Percentiles rank a stretch among this genome's conserved stretches.
phyloP scores from a whole-genome alignment of 2,797 vertebrate genomes.

The Thunnus albacares region DNA sequence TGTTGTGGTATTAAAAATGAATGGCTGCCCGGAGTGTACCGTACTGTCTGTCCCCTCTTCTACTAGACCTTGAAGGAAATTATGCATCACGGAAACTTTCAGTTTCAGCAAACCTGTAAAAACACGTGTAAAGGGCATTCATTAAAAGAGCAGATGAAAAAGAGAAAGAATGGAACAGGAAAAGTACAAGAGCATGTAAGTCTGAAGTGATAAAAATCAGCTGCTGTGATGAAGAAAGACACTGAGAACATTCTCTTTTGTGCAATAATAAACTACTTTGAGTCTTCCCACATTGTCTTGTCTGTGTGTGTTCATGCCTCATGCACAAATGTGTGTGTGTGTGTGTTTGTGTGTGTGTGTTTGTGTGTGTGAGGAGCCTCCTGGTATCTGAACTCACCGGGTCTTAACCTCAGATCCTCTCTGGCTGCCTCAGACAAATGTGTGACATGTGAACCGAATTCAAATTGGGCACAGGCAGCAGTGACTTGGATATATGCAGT shows the following conservation, averaged over 20 bases:
- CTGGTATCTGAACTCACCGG: constrained; percentile 11
- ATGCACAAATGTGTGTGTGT: background rate
- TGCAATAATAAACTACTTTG: constrained; percentile 57
- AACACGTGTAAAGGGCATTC: background rate
- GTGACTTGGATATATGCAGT: background rate
- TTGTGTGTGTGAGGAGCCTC: constrained; percentile 6
- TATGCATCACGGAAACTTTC: background rate
- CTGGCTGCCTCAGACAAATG: background rate
- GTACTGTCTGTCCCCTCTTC: background rate
- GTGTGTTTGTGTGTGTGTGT: constrained; percentile 3
- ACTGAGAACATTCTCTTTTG: constrained; percentile 19
- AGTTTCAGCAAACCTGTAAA: background rate
- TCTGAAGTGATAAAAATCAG: constrained; percentile 21
- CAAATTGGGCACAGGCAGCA: background rate
- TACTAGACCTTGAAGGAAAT: background rate
- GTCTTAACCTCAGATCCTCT: constrained; percentile 1
- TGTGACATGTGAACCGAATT: background rate
- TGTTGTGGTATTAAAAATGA: background rate
- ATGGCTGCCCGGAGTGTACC: background rate
- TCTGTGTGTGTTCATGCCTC: background rate
- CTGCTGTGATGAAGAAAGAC: constrained; percentile 18
- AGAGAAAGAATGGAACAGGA: background rate
- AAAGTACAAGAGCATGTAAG: background rate
- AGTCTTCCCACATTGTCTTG: constrained; percentile 22
- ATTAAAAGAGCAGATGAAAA: background rate